Base-by-base conservation (phyloP, 2,797 vertebrate genomes). In the Helostoma temminkii region DNA sequence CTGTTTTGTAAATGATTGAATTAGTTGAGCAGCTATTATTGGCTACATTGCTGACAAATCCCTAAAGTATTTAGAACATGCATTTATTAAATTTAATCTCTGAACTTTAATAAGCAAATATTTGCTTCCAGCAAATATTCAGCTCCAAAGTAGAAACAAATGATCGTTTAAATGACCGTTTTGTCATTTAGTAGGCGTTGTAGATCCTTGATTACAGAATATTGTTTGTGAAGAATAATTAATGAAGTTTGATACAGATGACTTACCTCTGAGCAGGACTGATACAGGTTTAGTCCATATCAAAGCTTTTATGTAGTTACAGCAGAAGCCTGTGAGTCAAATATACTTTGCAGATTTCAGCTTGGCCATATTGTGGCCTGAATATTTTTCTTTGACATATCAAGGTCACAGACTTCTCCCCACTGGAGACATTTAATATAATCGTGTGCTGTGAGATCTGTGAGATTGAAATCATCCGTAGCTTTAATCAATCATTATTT, bases 401-500 rank as follows among this genome's bases (percentile, higher is more conserved):
- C 22, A 73, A 80, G 64, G 69, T 66, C 66, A 50, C 25, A 8
- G 18, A 14, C 46, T 37, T 54, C 34, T 65, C 62, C 30, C 47
- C 21, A 24, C 34, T 21, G 6, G 30, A 66, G 56, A 64, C 50
- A 28, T 59, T 59, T 42, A 54, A 28, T 37, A 46, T 7, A 41
- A 68, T 65, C 24, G 58, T 53, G 3, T 3, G 0, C 49, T 43
- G 39, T 56, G 30, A 66, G 21, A 50, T 32, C 49, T 47, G 39
- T 56, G 34, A 66, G 21, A 50, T 36, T 64, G 15, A 68, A 66
- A 60, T 72, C 52, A 36, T 49, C 1, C 56, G 15, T 59, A 36
- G 19, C 66, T 74, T 30, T 54, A 53, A 86, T 82, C 61, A 61
- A 7, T 74, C 58, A 48, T 65, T 66, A 85, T 87, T 86, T 83